phyloP scores from a whole-genome alignment of 2,797 vertebrate species.

The Microtus californicus region DNA sequence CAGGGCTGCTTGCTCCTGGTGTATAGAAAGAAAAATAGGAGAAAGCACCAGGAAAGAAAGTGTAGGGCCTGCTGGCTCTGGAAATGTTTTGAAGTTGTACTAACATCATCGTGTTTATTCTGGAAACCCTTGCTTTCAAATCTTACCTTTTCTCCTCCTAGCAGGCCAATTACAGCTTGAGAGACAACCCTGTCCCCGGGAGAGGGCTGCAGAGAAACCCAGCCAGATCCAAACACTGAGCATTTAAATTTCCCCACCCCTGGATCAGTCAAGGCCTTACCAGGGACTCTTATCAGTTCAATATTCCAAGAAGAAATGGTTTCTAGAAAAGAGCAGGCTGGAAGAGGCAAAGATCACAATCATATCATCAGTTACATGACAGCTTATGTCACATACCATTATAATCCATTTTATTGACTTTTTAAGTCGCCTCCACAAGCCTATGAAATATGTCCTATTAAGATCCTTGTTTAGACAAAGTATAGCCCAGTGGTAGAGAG shows the following conservation, averaged over 20 bases:
- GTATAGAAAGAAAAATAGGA: not conserved
- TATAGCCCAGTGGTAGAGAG: not conserved
- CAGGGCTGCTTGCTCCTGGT: not conserved
- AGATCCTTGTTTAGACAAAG: not conserved
- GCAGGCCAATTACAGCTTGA: slow-evolving; percentile 55
- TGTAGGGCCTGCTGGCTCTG: not conserved
- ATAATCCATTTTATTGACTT: slow-evolving; percentile 34
- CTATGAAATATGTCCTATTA: not conserved
- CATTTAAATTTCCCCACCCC: slow-evolving; percentile 10
- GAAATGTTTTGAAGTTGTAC: slow-evolving; percentile 29
- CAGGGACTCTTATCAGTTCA: not conserved
- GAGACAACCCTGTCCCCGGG: slow-evolving; percentile 20
- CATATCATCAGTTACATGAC: not conserved
- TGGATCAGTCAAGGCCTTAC: slow-evolving; percentile 22
- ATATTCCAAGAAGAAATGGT: slow-evolving; percentile 48
- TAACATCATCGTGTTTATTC: not conserved
- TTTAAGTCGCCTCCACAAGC: not conserved
- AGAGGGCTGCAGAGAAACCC: slow-evolving; percentile 52
- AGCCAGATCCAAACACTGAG: slow-evolving; percentile 45
- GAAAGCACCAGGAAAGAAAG: slow-evolving; percentile 30
- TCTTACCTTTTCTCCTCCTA: slow-evolving; percentile 31
- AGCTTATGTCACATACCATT: not conserved
- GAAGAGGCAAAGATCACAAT: slow-evolving; percentile 27
- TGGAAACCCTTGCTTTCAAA: slow-evolving; percentile 54
- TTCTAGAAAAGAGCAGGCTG: slow-evolving; percentile 41